Base-by-base conservation (phyloP, 2,888 invertebrate species). In the Eupithecia pulchellata region DNA sequence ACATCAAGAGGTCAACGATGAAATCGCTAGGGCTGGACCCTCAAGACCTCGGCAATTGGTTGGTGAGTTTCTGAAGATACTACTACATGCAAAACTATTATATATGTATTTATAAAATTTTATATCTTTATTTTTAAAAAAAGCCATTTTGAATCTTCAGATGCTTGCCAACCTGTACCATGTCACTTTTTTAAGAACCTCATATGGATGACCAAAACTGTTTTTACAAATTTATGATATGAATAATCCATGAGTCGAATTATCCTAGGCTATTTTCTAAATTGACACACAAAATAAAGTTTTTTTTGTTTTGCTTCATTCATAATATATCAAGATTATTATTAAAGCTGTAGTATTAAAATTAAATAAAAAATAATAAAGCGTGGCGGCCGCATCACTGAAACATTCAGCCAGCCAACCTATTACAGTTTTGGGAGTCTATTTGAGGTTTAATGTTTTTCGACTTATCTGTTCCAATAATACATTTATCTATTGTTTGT, bases 21-120 rank as follows among this genome's bases (percentile, higher is more conserved):
- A 27, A 36, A 36, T 64, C 39, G 65, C 58, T n/a, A 32, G 74
- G 36, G 42, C 67, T 25, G 39, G 30, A 14, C 57, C 57, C 57
- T 57, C 27, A 47, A 30, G 47, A 63, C 30, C 47, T 29, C 67
- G 30, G 47, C 29, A 39, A 39, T 39, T 42, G 68, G 71, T 75
- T 73, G 75, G 42, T 73, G 61, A 69, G 25, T 52, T 29, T 71
- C 71, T 75, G 60, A 65, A 75, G 68, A 64, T 60, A 17, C 11
- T 47, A 36, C 70, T 42, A 20, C 17, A 27, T 20, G 52, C 52
- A 58, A 58, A 42, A 11, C 42, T 32, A 29, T 14, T 6, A 32
- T 9, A 0, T 39, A 32, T 62, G n/a, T 8, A 2, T 47, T 47
- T 47, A n/a, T 42, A 17, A 42, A 17, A 20, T 47, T 9, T 47